phyloP scores from a whole-genome alignment of 2,888 invertebrate genomes.

The Coelinius sp. region DNA sequence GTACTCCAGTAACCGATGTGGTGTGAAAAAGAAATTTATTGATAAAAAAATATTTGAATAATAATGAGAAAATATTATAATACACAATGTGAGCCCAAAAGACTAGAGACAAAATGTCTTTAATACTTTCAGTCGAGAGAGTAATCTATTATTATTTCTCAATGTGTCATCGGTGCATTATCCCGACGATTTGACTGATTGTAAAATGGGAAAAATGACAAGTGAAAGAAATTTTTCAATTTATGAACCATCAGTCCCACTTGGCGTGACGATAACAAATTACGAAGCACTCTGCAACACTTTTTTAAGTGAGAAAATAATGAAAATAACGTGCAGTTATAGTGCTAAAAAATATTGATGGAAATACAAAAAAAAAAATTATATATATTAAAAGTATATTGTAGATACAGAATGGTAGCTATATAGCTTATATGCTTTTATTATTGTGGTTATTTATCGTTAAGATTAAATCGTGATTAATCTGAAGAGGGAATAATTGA shows the following conservation, averaged over 20 bases:
- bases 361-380: constrained; percentile 33
- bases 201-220: constrained; percentile 25
- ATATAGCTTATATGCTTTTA: constrained; percentile 70
- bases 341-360: constrained; percentile 15
- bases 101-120: constrained; percentile 14
- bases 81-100: constrained; percentile 1
- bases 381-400: constrained; percentile 50
- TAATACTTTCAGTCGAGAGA: background rate
- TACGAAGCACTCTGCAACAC: constrained; percentile 8
- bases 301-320: constrained; percentile 29
- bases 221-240: constrained; percentile 3
- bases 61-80: constrained; percentile 22
- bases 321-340: constrained; percentile 11
- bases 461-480: constrained; percentile 57
- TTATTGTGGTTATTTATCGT: constrained; percentile 66
- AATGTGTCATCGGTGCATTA: constrained; percentile 32
- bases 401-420: constrained; percentile 64
- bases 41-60: constrained; percentile 35
- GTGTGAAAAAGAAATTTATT: background rate
- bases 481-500: constrained; percentile 27
- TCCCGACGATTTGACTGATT: constrained; percentile 39
- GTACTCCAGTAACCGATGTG: constrained; percentile 83
- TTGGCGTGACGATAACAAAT: constrained; percentile 7
- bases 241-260: constrained; percentile 31
- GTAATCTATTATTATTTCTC: constrained; percentile 19